These are phyloP conservation scores for Drosophila mayaguana DNA, from an alignment of 2,888 invertebrate genomes.

Conservation along the genomic window DNA sequence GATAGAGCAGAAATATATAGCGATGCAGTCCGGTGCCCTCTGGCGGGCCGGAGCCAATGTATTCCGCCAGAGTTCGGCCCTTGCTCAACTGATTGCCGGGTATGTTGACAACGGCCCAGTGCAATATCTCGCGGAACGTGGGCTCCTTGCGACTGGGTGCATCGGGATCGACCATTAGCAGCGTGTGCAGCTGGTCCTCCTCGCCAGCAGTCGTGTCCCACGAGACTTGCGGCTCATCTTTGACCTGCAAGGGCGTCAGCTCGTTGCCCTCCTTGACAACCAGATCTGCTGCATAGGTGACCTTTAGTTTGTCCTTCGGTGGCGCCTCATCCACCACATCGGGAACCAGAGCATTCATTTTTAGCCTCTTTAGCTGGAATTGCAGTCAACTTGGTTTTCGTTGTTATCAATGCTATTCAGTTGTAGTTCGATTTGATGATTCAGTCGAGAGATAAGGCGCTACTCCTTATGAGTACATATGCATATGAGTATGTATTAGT, in stretches of 20 bases:
- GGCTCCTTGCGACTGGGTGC: conserved; percentile 93
- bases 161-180: conserved; percentile 90
- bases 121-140: conserved; percentile 93
- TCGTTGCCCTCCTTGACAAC: conserved; percentile 88
- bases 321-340: conserved; percentile 75
- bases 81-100: conserved; percentile 88
- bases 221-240: conserved; percentile 75
- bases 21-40: conserved; percentile 90
- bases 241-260: conserved; percentile 89
- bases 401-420: conserved; percentile 50
- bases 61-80: conserved; percentile 91
- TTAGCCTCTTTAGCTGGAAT: background rate
- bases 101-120: conserved; percentile 96
- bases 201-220: conserved; percentile 65
- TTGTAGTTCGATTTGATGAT: conserved; percentile 33
- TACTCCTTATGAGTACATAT: conserved; percentile 4
- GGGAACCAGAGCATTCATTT: conserved; percentile 72
- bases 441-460: conserved; percentile 47
- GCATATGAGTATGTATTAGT: background rate
- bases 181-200: conserved; percentile 64
- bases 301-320: conserved; percentile 49
- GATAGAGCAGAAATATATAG: conserved; percentile 92
- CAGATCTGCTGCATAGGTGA: conserved; percentile 81
- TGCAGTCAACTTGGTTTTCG: conserved; percentile 8
- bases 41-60: conserved; percentile 95